These are phyloP conservation scores for Onychomys leucogaster DNA, from an alignment of 2,797 vertebrate genomes.

Conservation along the genomic window DNA sequence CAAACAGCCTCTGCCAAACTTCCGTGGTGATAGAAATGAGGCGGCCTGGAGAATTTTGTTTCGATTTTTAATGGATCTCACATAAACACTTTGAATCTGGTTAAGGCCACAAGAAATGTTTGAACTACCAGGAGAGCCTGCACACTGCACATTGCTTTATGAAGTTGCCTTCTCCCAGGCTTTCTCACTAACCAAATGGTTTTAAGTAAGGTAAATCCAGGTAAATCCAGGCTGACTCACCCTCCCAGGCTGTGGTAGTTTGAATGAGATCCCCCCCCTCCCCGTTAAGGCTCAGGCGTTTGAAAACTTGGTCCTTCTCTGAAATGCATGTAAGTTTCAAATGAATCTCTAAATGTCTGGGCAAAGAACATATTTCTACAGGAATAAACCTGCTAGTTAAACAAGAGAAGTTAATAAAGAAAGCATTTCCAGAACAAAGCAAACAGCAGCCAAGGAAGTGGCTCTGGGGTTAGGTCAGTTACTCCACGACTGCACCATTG, in stretches of 20 bases:
- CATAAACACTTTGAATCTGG: neutral
- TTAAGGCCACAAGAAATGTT: neutral
- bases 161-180: neutral
- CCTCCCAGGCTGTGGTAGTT: no score
- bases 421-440: neutral
- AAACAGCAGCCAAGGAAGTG: neutral
- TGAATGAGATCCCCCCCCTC: neutral
- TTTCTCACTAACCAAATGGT: neutral
- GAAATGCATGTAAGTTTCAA: slow-evolving; percentile 33
- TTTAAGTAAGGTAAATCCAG: neutral
- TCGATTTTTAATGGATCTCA: neutral
- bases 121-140: neutral
- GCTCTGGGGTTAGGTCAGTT: neutral
- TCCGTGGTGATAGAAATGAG: neutral
- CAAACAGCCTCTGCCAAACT: neutral
- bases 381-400: neutral
- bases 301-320: slow-evolving; percentile 10
- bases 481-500: neutral
- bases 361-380: slow-evolving; percentile 21
- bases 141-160: neutral
- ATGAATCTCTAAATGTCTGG: neutral
- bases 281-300: neutral
- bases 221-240: neutral
- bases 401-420: slow-evolving; percentile 1
- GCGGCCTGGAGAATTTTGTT: neutral